A percentile compares a stretch with the other conserved stretches of the same genome.
Evolutionary conservation across 1,140 invertebrate genomes (phyloP).

Genomic region (Ephestia elutella): DNA sequence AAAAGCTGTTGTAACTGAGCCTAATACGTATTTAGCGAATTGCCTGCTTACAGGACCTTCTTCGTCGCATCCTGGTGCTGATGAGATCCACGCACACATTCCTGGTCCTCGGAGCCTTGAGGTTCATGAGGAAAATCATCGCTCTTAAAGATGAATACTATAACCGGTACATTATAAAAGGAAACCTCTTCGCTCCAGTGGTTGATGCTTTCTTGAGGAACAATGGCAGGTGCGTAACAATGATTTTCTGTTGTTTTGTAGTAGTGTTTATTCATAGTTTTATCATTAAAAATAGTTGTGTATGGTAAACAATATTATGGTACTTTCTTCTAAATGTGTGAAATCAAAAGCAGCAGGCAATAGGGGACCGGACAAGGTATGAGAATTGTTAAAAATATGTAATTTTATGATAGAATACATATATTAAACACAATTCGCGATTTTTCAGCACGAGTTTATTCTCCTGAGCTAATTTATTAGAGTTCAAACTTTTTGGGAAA

Average conservation of each 20-base stretch:
- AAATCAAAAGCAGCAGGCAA: too few species aligned
- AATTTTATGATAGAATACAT: too few species aligned
- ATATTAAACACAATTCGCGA: too few species aligned
- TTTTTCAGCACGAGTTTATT: too few species aligned
- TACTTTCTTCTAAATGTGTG: too few species aligned
- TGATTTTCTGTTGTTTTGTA: neutral
- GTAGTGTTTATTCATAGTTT: neutral
- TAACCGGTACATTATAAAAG: constrained; percentile 95
- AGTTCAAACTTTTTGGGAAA: too few species aligned
- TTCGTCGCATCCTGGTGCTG: constrained; percentile 94
- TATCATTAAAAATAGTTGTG: too few species aligned
- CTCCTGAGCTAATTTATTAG: too few species aligned
- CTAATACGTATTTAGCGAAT: neutral
- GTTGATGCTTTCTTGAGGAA: constrained; percentile 97
- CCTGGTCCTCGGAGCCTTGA: constrained; percentile 94
- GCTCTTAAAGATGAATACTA: constrained; percentile 99
- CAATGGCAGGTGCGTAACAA: constrained; percentile 80
- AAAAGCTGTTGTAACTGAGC: neutral
- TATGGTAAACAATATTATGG: too few species aligned
- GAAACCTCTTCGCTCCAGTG: constrained; percentile 95
- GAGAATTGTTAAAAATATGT: too few species aligned
- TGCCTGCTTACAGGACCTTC: constrained; percentile 80
- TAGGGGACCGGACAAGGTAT: too few species aligned
- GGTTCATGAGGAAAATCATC: constrained; percentile 98
- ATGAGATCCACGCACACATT: constrained; percentile 99